These are phyloP conservation scores for Larimichthys crocea DNA, from an alignment of 2,113 vertebrate species.

Conservation along the genomic window DNA sequence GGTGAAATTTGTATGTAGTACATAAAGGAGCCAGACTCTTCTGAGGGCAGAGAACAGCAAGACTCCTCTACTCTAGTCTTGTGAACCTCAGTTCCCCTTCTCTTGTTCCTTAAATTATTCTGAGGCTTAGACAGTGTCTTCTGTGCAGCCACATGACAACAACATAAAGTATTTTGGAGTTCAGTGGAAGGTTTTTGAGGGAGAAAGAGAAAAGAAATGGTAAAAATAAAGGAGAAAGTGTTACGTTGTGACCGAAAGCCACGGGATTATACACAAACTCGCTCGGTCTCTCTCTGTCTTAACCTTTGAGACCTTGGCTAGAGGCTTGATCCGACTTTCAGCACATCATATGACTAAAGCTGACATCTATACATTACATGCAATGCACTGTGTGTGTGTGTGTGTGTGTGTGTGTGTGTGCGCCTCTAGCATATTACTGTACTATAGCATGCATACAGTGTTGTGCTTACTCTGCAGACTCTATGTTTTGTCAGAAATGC, in stretches of 20 bases:
- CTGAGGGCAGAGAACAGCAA: conserved; percentile 26
- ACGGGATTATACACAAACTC: conserved; percentile 15
- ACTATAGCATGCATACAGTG: not conserved
- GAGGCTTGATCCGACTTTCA: conserved; percentile 38
- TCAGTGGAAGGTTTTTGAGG: not conserved
- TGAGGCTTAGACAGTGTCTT: accelerated
- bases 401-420: not conserved
- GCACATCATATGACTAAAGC: conserved; percentile 43
- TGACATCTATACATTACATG: conserved; percentile 36
- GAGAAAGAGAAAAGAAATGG: not conserved
- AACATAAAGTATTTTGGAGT: not conserved
- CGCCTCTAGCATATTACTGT: not conserved
- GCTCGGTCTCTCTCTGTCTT: conserved; percentile 28
- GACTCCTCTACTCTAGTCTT: conserved; percentile 1
- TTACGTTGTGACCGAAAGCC: not conserved
- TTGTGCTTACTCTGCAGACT: not conserved
- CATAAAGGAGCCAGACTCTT: conserved; percentile 30
- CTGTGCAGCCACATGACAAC: not conserved
- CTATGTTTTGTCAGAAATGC: not conserved
- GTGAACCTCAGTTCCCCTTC: conserved; percentile 34
- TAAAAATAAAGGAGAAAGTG: not conserved
- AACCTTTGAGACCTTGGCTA: conserved; percentile 52
- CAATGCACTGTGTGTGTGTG: not conserved
- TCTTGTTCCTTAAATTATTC: not conserved
- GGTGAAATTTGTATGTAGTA: conserved; percentile 19